phyloP scores from a whole-genome alignment of 1,140 invertebrate species.

The Drosophila ambigua region DNA sequence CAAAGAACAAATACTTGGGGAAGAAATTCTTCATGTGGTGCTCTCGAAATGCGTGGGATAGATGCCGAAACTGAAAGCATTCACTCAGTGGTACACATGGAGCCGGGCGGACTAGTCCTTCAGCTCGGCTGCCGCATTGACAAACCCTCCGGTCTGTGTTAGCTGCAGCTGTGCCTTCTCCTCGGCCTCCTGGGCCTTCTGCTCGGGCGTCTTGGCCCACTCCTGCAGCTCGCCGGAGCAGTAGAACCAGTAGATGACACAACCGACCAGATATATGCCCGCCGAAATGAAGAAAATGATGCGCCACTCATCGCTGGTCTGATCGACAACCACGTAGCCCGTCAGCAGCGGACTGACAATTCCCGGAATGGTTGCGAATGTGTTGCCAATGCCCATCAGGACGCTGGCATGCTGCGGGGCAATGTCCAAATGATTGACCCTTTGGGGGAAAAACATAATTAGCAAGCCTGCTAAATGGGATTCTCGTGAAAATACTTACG shows the following conservation, averaged over 20 bases:
- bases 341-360: conserved; percentile 93
- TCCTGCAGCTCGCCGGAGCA: conserved; percentile 91
- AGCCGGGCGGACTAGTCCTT: conserved; percentile 50
- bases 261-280: conserved; percentile 90
- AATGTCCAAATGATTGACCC: conserved; percentile 94
- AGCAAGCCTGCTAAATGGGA: background rate
- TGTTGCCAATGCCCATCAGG: conserved; percentile 95
- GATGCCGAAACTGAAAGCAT: conserved; percentile 35
- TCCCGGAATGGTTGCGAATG: conserved; percentile 93
- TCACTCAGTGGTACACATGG: conserved; percentile 22
- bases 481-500: conserved; percentile 84
- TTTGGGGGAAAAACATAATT: conserved; percentile 70
- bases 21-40: conserved; percentile 52
- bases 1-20: conserved; percentile 56
- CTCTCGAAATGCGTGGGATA: conserved; percentile 26
- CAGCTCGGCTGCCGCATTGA: conserved; percentile 65
- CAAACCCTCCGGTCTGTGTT: conserved; percentile 58
- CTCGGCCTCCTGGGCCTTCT: conserved; percentile 64
- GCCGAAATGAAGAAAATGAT: conserved; percentile 93
- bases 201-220: conserved; percentile 87
- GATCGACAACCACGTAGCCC: conserved; percentile 90
- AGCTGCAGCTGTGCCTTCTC: conserved; percentile 62
- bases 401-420: conserved; percentile 92
- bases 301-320: conserved; percentile 91
- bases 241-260: conserved; percentile 91